Evolutionary conservation across 2,113 vertebrate genomes (phyloP).

Genomic region (Lates calcarifer): DNA sequence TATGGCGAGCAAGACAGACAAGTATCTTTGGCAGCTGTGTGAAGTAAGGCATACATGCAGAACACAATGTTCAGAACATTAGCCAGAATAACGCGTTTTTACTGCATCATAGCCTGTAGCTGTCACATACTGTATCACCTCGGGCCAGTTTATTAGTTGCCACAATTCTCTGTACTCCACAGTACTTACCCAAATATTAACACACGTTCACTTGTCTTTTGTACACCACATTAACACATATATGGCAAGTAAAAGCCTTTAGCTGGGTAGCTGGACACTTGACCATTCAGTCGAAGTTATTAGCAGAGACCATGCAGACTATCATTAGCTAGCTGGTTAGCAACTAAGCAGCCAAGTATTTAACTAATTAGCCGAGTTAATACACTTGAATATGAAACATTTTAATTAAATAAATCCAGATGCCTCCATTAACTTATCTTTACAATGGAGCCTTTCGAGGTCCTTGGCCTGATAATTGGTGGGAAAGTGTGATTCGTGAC

Average conservation of each 20-base stretch:
- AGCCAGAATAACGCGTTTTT: neutral
- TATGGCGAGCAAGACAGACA: neutral
- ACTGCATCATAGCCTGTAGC: neutral
- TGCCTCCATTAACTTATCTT: neutral
- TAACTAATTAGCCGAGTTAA: neutral
- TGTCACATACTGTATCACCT: neutral
- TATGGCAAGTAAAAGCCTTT: neutral
- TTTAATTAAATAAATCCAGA: neutral
- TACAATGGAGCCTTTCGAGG: neutral
- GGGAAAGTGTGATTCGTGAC: neutral
- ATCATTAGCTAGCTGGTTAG: slow-evolving; percentile 35
- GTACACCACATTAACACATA: neutral
- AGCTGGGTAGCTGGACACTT: neutral
- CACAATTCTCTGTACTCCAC: too few species aligned
- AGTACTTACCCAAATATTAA: neutral
- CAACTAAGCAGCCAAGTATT: neutral
- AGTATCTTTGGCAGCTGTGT: neutral
- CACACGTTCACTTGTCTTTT: neutral
- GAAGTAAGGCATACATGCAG: neutral
- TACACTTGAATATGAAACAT: neutral
- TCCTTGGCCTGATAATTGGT: slow-evolving; percentile 12
- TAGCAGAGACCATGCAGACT: slow-evolving; percentile 16
- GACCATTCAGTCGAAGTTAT: neutral
- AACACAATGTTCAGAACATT: slow-evolving; percentile 1
- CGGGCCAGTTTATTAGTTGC: neutral